A percentile compares a stretch with the other conserved stretches of the same genome.
Evolutionary conservation across 2,113 vertebrate species (phyloP).

Genomic region (Saccopteryx bilineata): DNA sequence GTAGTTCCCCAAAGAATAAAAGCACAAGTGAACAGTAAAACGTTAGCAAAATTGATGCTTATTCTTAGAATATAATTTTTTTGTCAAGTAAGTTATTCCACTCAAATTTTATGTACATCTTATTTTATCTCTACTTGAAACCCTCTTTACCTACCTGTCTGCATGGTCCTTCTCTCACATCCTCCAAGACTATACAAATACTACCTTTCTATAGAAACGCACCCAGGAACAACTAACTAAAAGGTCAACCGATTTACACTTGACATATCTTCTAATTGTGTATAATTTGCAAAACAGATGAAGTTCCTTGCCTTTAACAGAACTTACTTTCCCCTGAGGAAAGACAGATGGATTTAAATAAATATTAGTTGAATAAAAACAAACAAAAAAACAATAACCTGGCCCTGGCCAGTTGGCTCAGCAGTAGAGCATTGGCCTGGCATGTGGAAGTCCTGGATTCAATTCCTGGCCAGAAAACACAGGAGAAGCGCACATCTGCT

Average conservation of each 20-base stretch:
- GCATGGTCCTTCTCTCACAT: background rate
- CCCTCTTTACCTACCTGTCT: rapidly evolving
- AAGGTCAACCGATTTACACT: background rate
- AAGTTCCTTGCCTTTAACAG: background rate
- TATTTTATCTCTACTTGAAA: background rate
- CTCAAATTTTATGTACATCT: rapidly evolving
- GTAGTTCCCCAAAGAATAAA: background rate
- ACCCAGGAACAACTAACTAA: background rate
- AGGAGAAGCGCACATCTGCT: too few species aligned
- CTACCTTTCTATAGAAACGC: background rate
- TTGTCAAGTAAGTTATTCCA: background rate
- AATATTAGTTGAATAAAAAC: background rate
- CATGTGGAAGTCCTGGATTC: too few species aligned
- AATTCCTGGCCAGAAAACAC: too few species aligned
- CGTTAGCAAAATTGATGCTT: background rate
- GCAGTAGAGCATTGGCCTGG: too few species aligned
- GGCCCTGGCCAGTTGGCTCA: too few species aligned
- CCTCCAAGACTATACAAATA: background rate
- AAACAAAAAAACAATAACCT: background rate
- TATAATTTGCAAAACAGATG: background rate
- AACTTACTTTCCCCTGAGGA: background rate
- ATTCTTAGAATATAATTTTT: background rate
- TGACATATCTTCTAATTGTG: background rate
- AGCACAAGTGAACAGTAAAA: rapidly evolving
- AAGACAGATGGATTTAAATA: background rate